Evolutionary conservation across 2,888 invertebrate genomes (phyloP).

Genomic region (Acleris cristana): DNA sequence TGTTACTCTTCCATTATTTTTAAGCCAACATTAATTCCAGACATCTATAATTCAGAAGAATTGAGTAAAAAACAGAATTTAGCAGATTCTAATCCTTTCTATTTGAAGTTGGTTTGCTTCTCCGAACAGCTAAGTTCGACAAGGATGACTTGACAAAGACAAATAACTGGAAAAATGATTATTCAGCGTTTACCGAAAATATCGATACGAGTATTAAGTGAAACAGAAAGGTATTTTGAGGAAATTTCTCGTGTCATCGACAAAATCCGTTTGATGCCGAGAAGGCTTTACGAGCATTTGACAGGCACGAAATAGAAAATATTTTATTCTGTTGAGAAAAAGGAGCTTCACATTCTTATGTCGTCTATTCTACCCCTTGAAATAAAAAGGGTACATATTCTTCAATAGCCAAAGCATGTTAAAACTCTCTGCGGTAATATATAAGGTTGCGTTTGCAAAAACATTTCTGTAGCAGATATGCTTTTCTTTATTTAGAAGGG

Average conservation of each 20-base stretch:
- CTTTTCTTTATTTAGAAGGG: too few relatives aligned
- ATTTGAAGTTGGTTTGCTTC: not conserved
- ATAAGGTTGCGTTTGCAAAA: too few relatives aligned
- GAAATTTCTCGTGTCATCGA: slow-evolving; percentile 45
- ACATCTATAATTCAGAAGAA: too few relatives aligned
- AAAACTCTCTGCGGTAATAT: too few relatives aligned
- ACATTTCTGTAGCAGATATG: too few relatives aligned
- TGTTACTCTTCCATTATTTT: too few relatives aligned
- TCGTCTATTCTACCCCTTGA: not conserved
- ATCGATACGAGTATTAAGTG: slow-evolving; percentile 31
- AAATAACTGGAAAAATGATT: slow-evolving; percentile 3
- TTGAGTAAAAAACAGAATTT: too few relatives aligned
- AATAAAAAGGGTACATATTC: too few relatives aligned
- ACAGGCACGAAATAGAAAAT: slow-evolving; percentile 35
- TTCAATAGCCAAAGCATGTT: too few relatives aligned
- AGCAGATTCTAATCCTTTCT: not conserved
- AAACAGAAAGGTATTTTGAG: slow-evolving; percentile 48
- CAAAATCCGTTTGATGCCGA: slow-evolving; percentile 52
- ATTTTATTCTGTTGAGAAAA: slow-evolving; percentile 30
- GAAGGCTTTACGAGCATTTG: slow-evolving; percentile 47
- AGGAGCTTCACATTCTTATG: slow-evolving; percentile 14
- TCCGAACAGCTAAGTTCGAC: not conserved
- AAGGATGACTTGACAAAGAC: not conserved
- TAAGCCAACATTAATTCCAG: too few relatives aligned
- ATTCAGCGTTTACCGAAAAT: slow-evolving; percentile 17